Evolutionary conservation across 1,140 invertebrate species (phyloP).

Genomic region (Drosophila albomicans): DNA sequence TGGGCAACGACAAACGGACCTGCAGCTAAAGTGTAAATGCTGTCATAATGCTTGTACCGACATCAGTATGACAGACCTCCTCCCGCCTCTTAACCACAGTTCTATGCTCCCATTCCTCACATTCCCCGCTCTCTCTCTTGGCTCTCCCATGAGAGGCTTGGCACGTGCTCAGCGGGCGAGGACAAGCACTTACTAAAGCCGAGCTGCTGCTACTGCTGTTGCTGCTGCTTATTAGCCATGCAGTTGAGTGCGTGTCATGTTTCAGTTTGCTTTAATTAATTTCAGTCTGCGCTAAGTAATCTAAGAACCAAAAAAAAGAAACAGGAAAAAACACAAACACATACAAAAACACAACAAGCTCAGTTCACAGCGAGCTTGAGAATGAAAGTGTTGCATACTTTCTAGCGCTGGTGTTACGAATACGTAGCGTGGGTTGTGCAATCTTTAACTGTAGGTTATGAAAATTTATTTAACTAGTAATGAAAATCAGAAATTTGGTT

Average conservation of each 20-base stretch:
- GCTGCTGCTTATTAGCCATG: constrained; percentile 44
- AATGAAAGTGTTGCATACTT: constrained; percentile 40
- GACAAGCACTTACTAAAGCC: constrained; percentile 12
- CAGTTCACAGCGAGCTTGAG: no score
- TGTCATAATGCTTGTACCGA: constrained; percentile 78
- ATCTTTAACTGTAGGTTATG: neutral
- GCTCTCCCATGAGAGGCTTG: constrained; percentile 17
- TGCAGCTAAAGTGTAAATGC: constrained; percentile 72
- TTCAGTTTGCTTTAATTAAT: constrained; percentile 78
- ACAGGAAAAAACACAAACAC: neutral
- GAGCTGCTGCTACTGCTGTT: neutral
- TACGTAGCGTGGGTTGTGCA: constrained; percentile 4
- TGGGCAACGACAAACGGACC: constrained; percentile 26
- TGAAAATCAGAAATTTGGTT: no score
- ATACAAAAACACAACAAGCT: no score
- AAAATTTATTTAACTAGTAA: no score
- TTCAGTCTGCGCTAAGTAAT: constrained; percentile 50
- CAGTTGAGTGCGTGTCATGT: constrained; percentile 66
- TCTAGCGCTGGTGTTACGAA: constrained; percentile 7
- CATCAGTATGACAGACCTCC: constrained; percentile 63
- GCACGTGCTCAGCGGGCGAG: constrained; percentile 39
- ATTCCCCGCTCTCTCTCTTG: neutral
- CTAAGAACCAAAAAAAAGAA: constrained; percentile 30
- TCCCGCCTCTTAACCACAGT: neutral
- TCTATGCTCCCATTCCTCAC: neutral